phyloP scores from a whole-genome alignment of 2,888 invertebrate species.

The Aspidapion aeneum region DNA sequence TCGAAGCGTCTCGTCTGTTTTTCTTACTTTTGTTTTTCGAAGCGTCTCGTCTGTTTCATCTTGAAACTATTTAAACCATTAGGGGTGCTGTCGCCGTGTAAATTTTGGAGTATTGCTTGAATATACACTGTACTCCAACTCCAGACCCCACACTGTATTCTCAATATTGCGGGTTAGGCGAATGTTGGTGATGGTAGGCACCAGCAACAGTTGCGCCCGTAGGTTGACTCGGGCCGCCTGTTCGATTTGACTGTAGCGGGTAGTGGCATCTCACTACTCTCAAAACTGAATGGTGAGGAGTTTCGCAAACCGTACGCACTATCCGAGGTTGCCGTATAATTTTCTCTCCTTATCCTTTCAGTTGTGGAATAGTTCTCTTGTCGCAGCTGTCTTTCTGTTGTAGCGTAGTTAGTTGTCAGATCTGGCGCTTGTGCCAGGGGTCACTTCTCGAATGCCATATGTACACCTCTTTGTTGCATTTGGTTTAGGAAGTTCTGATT shows the following conservation, averaged over 20 bases:
- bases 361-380: constrained; percentile 41
- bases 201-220: constrained; percentile 50
- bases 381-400: too few species aligned
- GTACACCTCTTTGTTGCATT: constrained; percentile 63
- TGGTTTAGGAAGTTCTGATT: constrained; percentile 70
- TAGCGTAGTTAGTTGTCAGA: too few species aligned
- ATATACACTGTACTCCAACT: too few species aligned
- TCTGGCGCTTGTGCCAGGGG: constrained; percentile 46
- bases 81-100: too few species aligned
- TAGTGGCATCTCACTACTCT: constrained; percentile 40
- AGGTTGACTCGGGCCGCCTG: constrained; percentile 68
- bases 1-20: too few species aligned
- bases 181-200: constrained; percentile 43
- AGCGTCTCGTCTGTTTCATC: too few species aligned
- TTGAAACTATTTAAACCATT: too few species aligned
- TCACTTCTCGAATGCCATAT: constrained; percentile 58
- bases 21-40: too few species aligned
- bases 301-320: constrained; percentile 33
- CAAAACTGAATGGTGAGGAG: constrained; percentile 27
- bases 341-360: constrained; percentile 35
- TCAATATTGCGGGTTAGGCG: constrained; percentile 47
- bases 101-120: too few species aligned
- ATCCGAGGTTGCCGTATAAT: constrained; percentile 24
- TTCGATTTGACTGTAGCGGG: constrained; percentile 46
- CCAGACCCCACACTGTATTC: background rate